Percentiles rank a stretch among this genome's conserved stretches.
phyloP scores from a whole-genome alignment of 2,113 vertebrate genomes.

The Dromas ardeola region DNA sequence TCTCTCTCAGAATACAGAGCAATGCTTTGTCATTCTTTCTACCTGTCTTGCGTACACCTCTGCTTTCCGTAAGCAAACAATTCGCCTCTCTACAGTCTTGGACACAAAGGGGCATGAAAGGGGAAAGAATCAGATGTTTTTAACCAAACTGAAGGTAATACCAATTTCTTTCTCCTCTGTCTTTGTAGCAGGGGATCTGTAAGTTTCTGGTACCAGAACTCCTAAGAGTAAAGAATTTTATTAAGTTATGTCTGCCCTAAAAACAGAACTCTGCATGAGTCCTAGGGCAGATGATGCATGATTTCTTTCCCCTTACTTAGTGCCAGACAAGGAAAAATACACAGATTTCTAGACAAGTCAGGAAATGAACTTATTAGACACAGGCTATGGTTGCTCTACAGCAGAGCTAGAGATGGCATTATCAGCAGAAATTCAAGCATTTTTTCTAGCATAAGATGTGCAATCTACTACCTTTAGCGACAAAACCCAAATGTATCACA shows the following conservation, averaged over 20 bases:
- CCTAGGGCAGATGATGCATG: neutral
- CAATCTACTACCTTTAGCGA: neutral
- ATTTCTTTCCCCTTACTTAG: neutral
- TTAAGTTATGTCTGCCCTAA: neutral
- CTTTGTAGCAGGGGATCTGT: neutral
- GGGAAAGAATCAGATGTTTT: neutral
- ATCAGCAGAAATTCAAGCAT: neutral
- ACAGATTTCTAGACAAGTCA: neutral
- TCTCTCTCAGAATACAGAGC: neutral
- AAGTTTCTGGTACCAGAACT: neutral
- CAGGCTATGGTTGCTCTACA: neutral
- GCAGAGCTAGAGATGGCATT: neutral
- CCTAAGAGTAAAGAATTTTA: neutral
- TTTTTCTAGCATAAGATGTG: neutral
- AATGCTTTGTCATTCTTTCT: neutral
- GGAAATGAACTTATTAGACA: neutral
- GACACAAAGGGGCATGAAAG: neutral
- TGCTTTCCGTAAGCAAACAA: neutral
- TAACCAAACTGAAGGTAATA: neutral
- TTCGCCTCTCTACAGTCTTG: neutral
- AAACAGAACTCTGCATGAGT: neutral
- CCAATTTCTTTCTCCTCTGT: neutral
- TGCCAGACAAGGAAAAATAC: neutral
- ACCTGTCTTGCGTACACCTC: neutral
- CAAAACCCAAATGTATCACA: neutral